Base-by-base conservation (phyloP, 2,113 vertebrate genomes). In the Microtus montanus region DNA sequence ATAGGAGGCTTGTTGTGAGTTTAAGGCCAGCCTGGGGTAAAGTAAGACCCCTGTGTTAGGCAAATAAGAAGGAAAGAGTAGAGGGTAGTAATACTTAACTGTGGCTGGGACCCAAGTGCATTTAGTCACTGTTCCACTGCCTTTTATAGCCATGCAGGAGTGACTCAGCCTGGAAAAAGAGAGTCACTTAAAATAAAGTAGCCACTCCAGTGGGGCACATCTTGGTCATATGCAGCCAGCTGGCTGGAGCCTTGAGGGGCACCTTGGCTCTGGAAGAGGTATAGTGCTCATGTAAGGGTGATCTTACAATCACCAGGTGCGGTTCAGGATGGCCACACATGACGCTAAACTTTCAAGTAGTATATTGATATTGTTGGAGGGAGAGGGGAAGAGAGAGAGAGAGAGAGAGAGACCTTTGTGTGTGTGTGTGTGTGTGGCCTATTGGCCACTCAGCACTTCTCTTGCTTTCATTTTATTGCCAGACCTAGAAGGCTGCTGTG, bases 131-230 rank as follows among this genome's bases (percentile, higher is more conserved):
- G 86, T 78, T 96, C n/a, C 6, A 20, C 52, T 77, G 86, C 94
- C 96, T 97, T 95, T 96, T 96, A 96, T 95, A 97, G 96, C 89
- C 87, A 91, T 64, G 38, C 89, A 82, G 68, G 75, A 90, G 87
- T 97, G 96, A 97, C 89, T 97, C 97, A 97, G 93, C 94, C 87
- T 96, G 97, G 97, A 97, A 97, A 97, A 96, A 96, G 92, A 95
- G 92, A 96, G 93, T 97, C 96, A 95, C 89, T 95, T 95, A 91
- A 96, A 93, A 90, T 92, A 96, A 92, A 93, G 89, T 88, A 58
- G 96, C 47, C 0, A 47, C 91, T 95, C 83, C 83, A 44, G 85
- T 30, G 86, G 63, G 78, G 75, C 96, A 85, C 35, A 66, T 79
- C 66, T 54, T n/a, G 78, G 77, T 80, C 52, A 12, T 35, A 41